Percentiles rank a stretch among this genome's conserved stretches.
phyloP scores from a whole-genome alignment of 2,888 invertebrate genomes.

The Drosophila gaucha region DNA sequence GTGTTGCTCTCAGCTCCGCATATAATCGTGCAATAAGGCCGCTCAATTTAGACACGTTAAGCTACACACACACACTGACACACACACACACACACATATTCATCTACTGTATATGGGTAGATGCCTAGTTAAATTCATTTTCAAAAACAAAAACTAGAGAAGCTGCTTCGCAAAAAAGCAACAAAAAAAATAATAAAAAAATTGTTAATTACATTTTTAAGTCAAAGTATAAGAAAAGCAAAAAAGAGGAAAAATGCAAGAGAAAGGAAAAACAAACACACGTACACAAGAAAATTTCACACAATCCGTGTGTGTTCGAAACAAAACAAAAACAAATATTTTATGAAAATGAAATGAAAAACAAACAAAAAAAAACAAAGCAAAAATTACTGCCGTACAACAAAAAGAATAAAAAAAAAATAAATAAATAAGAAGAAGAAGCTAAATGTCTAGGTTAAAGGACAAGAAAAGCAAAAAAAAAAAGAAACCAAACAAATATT shows the following conservation, averaged over 20 bases:
- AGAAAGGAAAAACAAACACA: slow-evolving; percentile 7
- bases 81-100: slow-evolving; percentile 19
- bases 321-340: slow-evolving; percentile 29
- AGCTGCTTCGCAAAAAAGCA: slow-evolving; percentile 60
- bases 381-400: slow-evolving; percentile 78
- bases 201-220: slow-evolving; percentile 84
- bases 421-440: slow-evolving; percentile 48
- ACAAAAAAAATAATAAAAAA: slow-evolving; percentile 51
- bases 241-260: slow-evolving; percentile 24
- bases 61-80: slow-evolving; percentile 39
- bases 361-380: slow-evolving; percentile 54
- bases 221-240: slow-evolving; percentile 53
- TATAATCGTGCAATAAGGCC: slow-evolving; percentile 94
- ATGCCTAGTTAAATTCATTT: slow-evolving; percentile 70
- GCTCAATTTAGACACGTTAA: slow-evolving; percentile 64
- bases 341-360: slow-evolving; percentile 54
- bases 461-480: slow-evolving; percentile 46
- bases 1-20: slow-evolving; percentile 96
- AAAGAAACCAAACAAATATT: slow-evolving; percentile 47
- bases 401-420: slow-evolving; percentile 59
- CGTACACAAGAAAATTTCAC: slow-evolving; percentile 35
- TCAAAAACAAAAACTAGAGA: slow-evolving; percentile 54
- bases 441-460: slow-evolving; percentile 63
- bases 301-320: slow-evolving; percentile 38
- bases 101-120: slow-evolving; percentile 26